These are phyloP conservation scores for Heliconius melpomene DNA, from an alignment of 1,140 invertebrate species.

Conservation along the genomic window DNA sequence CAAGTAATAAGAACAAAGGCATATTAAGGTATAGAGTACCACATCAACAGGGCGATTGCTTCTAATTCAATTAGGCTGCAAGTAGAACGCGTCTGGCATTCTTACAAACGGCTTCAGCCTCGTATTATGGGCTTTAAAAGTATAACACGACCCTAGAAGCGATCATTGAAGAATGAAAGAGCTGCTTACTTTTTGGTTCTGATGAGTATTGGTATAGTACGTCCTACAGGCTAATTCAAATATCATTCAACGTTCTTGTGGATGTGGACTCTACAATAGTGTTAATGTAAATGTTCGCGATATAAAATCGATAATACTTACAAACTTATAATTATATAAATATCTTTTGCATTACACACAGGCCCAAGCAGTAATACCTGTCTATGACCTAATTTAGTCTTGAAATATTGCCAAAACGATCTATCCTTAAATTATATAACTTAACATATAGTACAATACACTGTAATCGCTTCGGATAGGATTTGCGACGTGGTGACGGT, in stretches of 20 bases:
- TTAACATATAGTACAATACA: neutral
- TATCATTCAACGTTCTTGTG: too few species aligned
- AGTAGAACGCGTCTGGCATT: constrained; percentile 62
- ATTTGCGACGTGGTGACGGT: constrained; percentile 32
- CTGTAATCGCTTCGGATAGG: constrained; percentile 11
- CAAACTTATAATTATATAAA: neutral
- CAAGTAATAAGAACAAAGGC: constrained; percentile 24
- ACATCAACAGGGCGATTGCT: constrained; percentile 61
- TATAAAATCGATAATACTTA: too few species aligned
- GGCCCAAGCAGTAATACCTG: neutral
- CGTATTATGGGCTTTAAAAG: constrained; percentile 19
- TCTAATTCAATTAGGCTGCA: constrained; percentile 75
- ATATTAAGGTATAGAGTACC: constrained; percentile 35
- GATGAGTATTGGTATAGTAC: neutral
- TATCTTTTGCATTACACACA: neutral
- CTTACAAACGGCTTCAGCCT: constrained; percentile 43
- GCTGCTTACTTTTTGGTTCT: neutral
- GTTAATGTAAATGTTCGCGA: too few species aligned
- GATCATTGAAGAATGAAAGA: neutral
- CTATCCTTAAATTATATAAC: neutral
- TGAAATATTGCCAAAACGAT: neutral
- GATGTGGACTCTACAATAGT: too few species aligned
- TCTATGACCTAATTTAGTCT: neutral
- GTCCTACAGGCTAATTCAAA: neutral
- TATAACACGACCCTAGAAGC: constrained; percentile 11